Conservation (phyloP, 2,888 invertebrate genomes). For the Diaphora mendica region DNA sequence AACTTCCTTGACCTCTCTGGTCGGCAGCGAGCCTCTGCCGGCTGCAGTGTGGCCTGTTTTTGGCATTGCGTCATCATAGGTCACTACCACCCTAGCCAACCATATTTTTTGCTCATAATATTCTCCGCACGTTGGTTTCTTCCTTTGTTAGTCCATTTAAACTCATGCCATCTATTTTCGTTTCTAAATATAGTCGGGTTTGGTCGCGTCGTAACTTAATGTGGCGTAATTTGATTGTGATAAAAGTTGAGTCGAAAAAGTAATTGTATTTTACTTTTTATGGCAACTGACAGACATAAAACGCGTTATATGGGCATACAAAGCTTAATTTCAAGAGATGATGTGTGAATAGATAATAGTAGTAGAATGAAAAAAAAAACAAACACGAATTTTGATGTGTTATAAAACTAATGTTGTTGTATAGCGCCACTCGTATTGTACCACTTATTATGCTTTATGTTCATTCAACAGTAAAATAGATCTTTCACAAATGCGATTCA, state of each 20-base stretch:
- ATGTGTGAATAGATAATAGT: constrained; percentile 33
- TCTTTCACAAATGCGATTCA: constrained; percentile 28
- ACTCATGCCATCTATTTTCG: constrained; percentile 74
- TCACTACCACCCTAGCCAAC: constrained; percentile 81
- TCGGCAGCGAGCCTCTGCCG: constrained; percentile 53
- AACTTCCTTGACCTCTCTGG: constrained; percentile 81
- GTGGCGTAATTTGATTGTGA: constrained; percentile 74
- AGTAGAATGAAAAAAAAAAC: constrained; percentile 30
- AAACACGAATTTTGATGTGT: constrained; percentile 18
- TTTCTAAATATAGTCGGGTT: constrained; percentile 73
- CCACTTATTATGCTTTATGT: constrained; percentile 38
- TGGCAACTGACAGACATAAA: constrained; percentile 55
- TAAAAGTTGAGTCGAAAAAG: constrained; percentile 58
- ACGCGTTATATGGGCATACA: constrained; percentile 49
- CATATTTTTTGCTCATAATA: constrained; percentile 82
- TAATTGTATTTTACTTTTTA: constrained; percentile 58
- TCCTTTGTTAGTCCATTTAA: constrained; percentile 82
- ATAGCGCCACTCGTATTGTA: constrained; percentile 31
- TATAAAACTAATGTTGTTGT: constrained; percentile 30
- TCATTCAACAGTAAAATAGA: constrained; percentile 35
- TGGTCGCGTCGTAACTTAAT: constrained; percentile 69
- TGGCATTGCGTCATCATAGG: constrained; percentile 84
- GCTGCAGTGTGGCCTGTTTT: constrained; percentile 81
- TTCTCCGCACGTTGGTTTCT: constrained; percentile 80
- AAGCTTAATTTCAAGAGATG: constrained; percentile 33